Conservation (phyloP, 2,888 invertebrate species). For the Rhagophthalmus giganteus region DNA sequence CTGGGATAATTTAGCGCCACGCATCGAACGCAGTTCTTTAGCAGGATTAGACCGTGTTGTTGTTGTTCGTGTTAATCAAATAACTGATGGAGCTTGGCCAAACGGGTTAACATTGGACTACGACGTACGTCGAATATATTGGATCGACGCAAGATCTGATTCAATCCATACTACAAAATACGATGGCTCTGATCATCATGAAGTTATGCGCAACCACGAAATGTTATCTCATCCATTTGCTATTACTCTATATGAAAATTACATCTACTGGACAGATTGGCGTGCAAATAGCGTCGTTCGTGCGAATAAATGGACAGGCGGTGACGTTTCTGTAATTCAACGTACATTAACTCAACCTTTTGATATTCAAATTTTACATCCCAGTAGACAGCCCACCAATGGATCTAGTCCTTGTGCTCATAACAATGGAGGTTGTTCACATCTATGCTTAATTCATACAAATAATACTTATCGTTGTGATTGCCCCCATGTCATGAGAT, state of each 20-base stretch:
- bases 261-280: conserved; percentile 96
- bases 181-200: conserved; percentile 70
- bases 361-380: conserved; percentile 83
- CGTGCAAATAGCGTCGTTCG: conserved; percentile 81
- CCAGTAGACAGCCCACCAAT: conserved; percentile 69
- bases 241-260: conserved; percentile 80
- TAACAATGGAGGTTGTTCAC: conserved; percentile 76
- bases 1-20: conserved; percentile 77
- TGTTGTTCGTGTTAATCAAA: conserved; percentile 55
- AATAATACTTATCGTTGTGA: conserved; percentile 71
- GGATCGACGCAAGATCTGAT: conserved; percentile 86
- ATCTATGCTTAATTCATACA: conserved; percentile 75
- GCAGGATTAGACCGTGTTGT: conserved; percentile 70
- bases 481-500: conserved; percentile 85
- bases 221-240: conserved; percentile 87
- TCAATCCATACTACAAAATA: conserved; percentile 84
- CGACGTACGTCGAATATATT: conserved; percentile 72
- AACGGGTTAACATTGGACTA: conserved; percentile 84
- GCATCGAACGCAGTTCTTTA: conserved; percentile 82
- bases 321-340: conserved; percentile 76
- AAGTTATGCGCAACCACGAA: conserved; percentile 72
- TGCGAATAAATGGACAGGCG: conserved; percentile 87
- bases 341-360: conserved; percentile 86
- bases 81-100: conserved; percentile 75
- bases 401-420: conserved; percentile 66